These are phyloP conservation scores for Leptopilina myrica DNA, from an alignment of 2,888 invertebrate species.

Conservation along the genomic window DNA sequence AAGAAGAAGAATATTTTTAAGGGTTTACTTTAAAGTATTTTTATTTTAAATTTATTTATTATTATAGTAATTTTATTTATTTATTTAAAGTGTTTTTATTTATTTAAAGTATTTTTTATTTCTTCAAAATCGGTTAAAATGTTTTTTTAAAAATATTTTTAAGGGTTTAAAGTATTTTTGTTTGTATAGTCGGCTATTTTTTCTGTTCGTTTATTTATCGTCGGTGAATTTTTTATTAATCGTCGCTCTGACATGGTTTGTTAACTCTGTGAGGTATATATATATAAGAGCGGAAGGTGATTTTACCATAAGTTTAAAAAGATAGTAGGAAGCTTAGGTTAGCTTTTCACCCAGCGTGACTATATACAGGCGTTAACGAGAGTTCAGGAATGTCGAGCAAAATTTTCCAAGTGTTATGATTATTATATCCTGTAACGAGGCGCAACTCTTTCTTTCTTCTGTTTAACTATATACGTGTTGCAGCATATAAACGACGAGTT, in stretches of 20 bases:
- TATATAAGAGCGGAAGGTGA: not conserved
- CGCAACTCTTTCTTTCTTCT: slow-evolving; percentile 36
- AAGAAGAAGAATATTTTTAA: no score
- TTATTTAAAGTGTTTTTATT: no score
- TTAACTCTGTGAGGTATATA: not conserved
- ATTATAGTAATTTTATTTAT: no score
- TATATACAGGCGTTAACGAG: slow-evolving; percentile 34
- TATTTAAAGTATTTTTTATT: no score
- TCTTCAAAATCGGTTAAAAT: no score
- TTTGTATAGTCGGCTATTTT: no score
- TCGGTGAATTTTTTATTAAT: no score
- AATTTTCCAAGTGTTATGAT: slow-evolving; percentile 39
- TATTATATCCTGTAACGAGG: slow-evolving; percentile 41
- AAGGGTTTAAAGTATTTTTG: no score
- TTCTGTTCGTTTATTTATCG: no score
- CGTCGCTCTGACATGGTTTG: not conserved
- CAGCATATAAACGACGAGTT: slow-evolving; percentile 38
- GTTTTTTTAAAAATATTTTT: no score
- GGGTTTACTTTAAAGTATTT: no score
- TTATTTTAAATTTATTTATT: no score
- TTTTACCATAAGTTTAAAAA: not conserved
- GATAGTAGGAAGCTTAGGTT: slow-evolving; percentile 2
- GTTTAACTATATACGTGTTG: slow-evolving; percentile 39
- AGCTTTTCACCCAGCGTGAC: slow-evolving; percentile 13
- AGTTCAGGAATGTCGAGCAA: slow-evolving; percentile 11